These are phyloP conservation scores for Cichlasoma orientale DNA, from an alignment of 2,797 vertebrate genomes.

Conservation along the genomic window DNA sequence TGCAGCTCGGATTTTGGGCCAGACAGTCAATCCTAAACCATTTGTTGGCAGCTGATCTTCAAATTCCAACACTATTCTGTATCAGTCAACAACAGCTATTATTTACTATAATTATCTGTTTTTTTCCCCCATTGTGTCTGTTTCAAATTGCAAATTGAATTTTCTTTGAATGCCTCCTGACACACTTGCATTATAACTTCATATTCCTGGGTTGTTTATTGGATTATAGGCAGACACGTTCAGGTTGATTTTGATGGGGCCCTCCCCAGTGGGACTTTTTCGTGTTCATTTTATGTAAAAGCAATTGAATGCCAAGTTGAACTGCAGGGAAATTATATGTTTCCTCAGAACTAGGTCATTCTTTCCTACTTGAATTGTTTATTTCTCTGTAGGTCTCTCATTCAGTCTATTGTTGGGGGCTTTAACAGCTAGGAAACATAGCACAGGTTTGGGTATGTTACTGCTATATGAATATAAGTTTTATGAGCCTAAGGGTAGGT, in stretches of 20 bases:
- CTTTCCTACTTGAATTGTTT: slow-evolving; percentile 44
- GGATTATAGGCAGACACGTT: background rate
- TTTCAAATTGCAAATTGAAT: background rate
- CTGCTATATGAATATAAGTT: slow-evolving; percentile 15
- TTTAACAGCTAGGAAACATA: slow-evolving; percentile 4
- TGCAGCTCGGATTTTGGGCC: slow-evolving; percentile 33
- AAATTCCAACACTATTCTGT: slow-evolving; percentile 18
- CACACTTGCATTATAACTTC: background rate
- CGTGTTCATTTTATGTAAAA: slow-evolving; percentile 6
- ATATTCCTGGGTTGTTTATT: background rate
- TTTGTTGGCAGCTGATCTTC: slow-evolving; percentile 36
- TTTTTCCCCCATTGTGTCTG: background rate
- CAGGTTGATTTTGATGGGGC: background rate
- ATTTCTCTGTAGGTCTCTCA: slow-evolving; percentile 34
- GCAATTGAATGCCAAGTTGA: slow-evolving; percentile 34
- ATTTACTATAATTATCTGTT: slow-evolving; percentile 16
- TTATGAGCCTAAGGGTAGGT: slow-evolving; percentile 36
- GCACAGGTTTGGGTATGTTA: slow-evolving; percentile 6
- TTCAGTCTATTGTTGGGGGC: slow-evolving; percentile 6
- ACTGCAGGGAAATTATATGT: slow-evolving; percentile 36
- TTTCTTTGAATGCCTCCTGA: background rate
- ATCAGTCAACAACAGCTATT: slow-evolving; percentile 16
- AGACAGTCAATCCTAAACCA: slow-evolving; percentile 21
- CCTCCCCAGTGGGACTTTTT: background rate
- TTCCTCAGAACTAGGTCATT: slow-evolving; percentile 53